Base-by-base conservation (phyloP, 2,113 vertebrate genomes). In the Charadrius vociferus region DNA sequence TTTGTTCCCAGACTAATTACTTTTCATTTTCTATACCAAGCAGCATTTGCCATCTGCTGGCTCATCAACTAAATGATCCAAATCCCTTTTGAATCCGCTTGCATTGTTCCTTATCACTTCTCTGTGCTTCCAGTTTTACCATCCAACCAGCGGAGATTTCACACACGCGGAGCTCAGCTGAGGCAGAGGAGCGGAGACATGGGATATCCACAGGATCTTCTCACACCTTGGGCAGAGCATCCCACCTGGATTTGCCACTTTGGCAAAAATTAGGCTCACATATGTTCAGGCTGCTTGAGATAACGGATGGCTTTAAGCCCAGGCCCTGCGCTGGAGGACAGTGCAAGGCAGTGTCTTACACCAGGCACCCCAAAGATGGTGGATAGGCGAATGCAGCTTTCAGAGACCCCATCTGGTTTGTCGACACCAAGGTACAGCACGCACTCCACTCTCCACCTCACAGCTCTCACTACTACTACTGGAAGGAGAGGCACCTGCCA, bases 31-130 rank as follows among this genome's bases (percentile, higher is more conserved):
- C 92, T 74, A 36, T 67, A 92, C 96, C 80, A 78, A 95, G 81
- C 91, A 90, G 72, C 90, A 88, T 91, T 95, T 95, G 90, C 95
- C 93, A 93, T 96, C 96, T 93, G 93, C 90, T 90, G 96, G 88
- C 68, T 97, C 95, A 93, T 97, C 95, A 90, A 43, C 86, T 95
- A 96, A 96, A 95, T 67, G 83, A 90, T 83, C 36, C 49, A 97
- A 96, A 95, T 95, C 88, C 84, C 88, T 81, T 96, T 94, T 95
- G 94, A 96, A 96, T 82, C 77, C 3, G 0, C 50, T 81, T 50
- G 74, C 61, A 67, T 92, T 89, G 86, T 88, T 91, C 75, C 82
- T 86, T 81, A 87, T 89, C 17, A 0, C 72, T 93, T 94, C 72
- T 45, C 66, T 43, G 30, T 71, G 58, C 41, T 59, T 90, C 67